These are phyloP conservation scores for Pipra filicauda DNA, from an alignment of 2,113 vertebrate genomes.

Conservation along the genomic window DNA sequence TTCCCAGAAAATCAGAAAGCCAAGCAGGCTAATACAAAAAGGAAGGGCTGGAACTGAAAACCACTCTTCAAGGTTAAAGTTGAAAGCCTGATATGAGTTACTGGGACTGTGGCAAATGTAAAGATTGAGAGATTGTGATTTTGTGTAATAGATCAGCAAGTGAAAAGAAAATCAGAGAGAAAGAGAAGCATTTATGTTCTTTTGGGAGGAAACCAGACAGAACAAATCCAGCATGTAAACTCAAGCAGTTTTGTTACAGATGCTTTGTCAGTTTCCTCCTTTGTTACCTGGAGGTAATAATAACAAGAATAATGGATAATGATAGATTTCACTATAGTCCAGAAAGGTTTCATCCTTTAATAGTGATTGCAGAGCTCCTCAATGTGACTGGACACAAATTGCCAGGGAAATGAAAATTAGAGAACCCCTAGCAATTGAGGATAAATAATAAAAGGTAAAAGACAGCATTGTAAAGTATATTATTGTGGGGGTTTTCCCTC, in stretches of 20 bases:
- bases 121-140: not conserved
- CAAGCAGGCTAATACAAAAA: not conserved
- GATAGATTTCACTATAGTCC: not conserved
- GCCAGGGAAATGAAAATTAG: not conserved
- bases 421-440: not conserved
- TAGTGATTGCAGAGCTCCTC: not conserved
- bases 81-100: not conserved
- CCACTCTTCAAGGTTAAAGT: not conserved
- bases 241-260: not conserved
- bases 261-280: not conserved
- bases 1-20: not conserved
- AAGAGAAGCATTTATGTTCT: not conserved
- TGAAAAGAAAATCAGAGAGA: not conserved
- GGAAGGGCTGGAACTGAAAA: not conserved
- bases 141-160: not conserved
- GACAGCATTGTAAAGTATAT: not conserved
- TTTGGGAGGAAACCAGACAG: not conserved
- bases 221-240: not conserved
- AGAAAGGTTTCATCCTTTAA: not conserved
- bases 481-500: rapidly evolving
- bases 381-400: not conserved
- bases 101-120: not conserved
- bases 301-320: not conserved
- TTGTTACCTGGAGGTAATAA: not conserved
- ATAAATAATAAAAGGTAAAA: not conserved